Percentiles rank a stretch among this genome's conserved stretches.
Evolutionary conservation across 1,140 invertebrate genomes (phyloP).

Genomic region (Cataglyphis hispanica): DNA sequence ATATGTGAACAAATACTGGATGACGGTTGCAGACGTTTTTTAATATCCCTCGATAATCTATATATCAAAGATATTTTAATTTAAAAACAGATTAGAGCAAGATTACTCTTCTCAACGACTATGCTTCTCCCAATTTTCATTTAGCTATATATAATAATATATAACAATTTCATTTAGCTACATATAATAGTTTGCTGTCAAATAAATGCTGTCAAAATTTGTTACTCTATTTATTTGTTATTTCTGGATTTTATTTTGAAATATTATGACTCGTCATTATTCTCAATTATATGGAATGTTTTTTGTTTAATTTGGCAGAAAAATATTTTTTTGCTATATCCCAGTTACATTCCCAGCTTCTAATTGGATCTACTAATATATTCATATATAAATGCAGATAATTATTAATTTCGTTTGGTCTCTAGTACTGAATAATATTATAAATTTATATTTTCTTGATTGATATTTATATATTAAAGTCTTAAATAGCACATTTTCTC

Average conservation of each 20-base stretch:
- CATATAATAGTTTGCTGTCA: too few relatives aligned
- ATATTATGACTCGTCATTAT: neutral
- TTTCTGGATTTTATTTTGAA: neutral
- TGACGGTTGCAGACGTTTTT: neutral
- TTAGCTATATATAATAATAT: too few relatives aligned
- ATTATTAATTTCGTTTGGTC: neutral
- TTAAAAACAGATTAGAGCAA: neutral
- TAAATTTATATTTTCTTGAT: conserved; percentile 11
- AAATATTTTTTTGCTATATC: neutral
- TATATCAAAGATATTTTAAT: neutral
- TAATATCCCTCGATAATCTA: neutral
- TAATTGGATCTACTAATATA: neutral
- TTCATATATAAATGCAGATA: neutral
- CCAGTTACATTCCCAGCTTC: neutral
- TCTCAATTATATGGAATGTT: neutral
- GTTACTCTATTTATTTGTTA: neutral
- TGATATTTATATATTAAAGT: neutral
- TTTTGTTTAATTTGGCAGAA: neutral
- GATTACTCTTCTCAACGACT: neutral
- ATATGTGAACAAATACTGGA: neutral
- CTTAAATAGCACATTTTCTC: neutral
- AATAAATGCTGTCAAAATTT: neutral
- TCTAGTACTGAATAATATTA: neutral
- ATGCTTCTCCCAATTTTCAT: neutral
- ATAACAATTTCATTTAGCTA: too few relatives aligned